A percentile compares a stretch with the other conserved stretches of the same genome.
These are phyloP conservation scores for Andrena bucephala DNA, from an alignment of 2,888 invertebrate species.

Conservation along the genomic window DNA sequence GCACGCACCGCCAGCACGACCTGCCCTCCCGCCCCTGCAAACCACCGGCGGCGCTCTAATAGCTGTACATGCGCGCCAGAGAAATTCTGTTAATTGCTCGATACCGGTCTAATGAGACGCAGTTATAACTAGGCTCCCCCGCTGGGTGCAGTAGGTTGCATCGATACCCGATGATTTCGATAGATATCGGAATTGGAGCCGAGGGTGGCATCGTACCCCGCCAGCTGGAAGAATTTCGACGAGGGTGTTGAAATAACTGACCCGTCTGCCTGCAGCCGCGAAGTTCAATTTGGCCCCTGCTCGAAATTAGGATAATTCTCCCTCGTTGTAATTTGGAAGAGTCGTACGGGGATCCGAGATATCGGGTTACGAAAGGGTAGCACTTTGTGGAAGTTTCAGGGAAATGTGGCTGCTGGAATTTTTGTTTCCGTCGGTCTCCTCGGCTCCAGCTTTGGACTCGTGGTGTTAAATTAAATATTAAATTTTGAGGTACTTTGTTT, in stretches of 20 bases:
- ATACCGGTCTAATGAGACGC: conserved; percentile 48
- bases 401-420: neutral
- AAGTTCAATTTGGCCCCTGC: neutral
- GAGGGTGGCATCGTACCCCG: neutral
- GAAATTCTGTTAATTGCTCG: conserved; percentile 60
- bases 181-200: conserved; percentile 32
- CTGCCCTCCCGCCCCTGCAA: neutral
- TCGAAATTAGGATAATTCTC: conserved; percentile 11
- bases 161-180: conserved; percentile 30
- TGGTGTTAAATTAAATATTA: neutral
- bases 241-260: neutral
- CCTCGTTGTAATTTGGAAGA: neutral
- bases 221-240: neutral
- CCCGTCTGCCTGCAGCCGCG: neutral
- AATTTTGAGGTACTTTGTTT: neutral
- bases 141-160: conserved; percentile 10
- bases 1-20: neutral
- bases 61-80: conserved; percentile 29
- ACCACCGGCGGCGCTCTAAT: neutral
- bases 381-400: neutral
- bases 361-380: too few species aligned
- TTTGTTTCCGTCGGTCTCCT: neutral
- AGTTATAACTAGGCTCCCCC: conserved; percentile 25
- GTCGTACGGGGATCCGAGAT: neutral
- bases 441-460: neutral